Percentiles rank a stretch among this genome's conserved stretches.
These are phyloP conservation scores for Holacanthella duospinosa DNA, from an alignment of 2,888 invertebrate genomes.

Conservation along the genomic window DNA sequence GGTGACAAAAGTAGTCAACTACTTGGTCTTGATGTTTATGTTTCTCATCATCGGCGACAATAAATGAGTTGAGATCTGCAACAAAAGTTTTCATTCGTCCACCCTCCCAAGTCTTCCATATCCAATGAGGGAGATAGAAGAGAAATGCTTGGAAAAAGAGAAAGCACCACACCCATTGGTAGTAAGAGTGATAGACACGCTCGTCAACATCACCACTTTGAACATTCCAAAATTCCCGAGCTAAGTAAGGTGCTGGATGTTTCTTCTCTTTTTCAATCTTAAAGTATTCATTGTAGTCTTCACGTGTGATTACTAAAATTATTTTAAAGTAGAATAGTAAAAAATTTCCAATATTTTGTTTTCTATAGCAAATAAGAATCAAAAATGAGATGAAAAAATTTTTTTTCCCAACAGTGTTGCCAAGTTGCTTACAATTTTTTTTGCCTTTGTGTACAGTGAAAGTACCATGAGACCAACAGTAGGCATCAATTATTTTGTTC, in stretches of 20 bases:
- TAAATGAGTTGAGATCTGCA: constrained; percentile 49
- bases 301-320: not conserved
- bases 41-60: constrained; percentile 51
- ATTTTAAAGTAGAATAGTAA: no score
- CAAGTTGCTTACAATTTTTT: constrained; percentile 11
- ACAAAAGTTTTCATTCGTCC: constrained; percentile 52
- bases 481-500: constrained; percentile 21
- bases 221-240: constrained; percentile 23
- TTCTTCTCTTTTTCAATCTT: not conserved
- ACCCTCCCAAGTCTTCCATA: constrained; percentile 63
- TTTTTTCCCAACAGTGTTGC: not conserved
- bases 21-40: constrained; percentile 48
- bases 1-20: constrained; percentile 50
- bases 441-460: constrained; percentile 21
- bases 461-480: constrained; percentile 26
- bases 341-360: not conserved
- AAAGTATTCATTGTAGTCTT: not conserved
- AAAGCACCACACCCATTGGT: constrained; percentile 62
- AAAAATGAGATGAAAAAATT: not conserved
- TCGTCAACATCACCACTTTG: constrained; percentile 13
- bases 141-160: constrained; percentile 55
- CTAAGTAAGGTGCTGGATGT: no score
- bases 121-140: constrained; percentile 58
- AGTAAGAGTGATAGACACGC: constrained; percentile 39
- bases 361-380: not conserved